These are phyloP conservation scores for Mungos mungo DNA, from an alignment of 2,113 vertebrate genomes.

Conservation along the genomic window DNA sequence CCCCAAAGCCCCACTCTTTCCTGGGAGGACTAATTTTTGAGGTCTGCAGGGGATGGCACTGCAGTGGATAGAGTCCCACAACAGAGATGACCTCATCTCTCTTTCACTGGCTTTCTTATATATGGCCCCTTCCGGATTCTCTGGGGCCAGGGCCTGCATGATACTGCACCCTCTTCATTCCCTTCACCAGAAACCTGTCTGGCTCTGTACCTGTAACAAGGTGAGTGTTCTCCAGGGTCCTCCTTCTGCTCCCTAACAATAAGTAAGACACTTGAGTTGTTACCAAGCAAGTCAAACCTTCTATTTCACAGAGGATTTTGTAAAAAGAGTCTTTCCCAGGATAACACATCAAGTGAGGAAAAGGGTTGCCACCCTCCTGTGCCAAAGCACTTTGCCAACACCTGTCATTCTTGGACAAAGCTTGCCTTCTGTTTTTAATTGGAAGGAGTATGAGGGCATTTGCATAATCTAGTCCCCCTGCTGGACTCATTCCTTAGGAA, in stretches of 20 bases:
- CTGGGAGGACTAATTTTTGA: conserved; percentile 31
- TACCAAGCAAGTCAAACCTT: not conserved
- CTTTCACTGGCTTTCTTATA: not conserved
- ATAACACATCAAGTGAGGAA: not conserved
- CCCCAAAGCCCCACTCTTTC: not conserved
- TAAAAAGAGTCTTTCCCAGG: not conserved
- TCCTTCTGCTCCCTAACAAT: not conserved
- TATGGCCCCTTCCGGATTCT: not conserved
- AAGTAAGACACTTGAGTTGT: not conserved
- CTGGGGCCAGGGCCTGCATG: not conserved
- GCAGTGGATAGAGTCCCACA: not conserved
- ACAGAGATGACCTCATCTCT: conserved; percentile 37
- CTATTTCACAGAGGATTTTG: not conserved
- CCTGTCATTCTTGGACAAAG: not conserved
- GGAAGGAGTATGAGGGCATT: not conserved
- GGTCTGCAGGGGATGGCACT: not conserved
- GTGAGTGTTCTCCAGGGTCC: not conserved
- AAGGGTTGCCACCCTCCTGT: not conserved
- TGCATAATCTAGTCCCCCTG: not conserved
- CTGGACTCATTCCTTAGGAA: not conserved
- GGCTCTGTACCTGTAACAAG: not conserved
- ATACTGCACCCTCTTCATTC: not conserved
- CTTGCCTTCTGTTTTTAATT: not conserved
- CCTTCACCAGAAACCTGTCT: not conserved
- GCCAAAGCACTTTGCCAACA: not conserved